phyloP scores from a whole-genome alignment of 2,888 invertebrate species.

The Phengaris alcon region DNA sequence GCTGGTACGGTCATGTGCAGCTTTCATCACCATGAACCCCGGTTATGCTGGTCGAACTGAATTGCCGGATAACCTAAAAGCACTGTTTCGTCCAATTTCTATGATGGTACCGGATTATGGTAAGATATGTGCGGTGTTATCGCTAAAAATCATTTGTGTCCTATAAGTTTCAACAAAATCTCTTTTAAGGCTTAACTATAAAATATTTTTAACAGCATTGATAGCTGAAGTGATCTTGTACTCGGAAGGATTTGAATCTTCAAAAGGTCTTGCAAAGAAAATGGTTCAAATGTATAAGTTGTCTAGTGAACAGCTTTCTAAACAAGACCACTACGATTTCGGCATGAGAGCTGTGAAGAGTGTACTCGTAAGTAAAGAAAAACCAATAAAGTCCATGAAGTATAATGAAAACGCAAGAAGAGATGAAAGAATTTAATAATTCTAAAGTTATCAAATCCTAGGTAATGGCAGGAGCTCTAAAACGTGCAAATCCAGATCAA shows the following conservation, averaged over 20 bases:
- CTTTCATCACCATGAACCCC: conserved; percentile 95
- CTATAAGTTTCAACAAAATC: neutral
- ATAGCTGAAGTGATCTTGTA: conserved; percentile 96
- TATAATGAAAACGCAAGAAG: too few relatives aligned
- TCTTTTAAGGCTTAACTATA: neutral
- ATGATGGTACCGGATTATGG: conserved; percentile 97
- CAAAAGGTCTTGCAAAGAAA: conserved; percentile 91
- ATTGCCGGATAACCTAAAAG: conserved; percentile 92
- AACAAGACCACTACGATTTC: conserved; percentile 95
- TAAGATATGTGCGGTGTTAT: conserved; percentile 48
- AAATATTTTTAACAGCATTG: conserved; percentile 71
- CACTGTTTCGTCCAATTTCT: conserved; percentile 90
- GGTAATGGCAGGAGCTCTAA: conserved; percentile 93
- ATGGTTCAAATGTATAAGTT: conserved; percentile 96
- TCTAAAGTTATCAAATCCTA: conserved; percentile 36
- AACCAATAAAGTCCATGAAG: neutral
- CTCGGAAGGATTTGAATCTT: conserved; percentile 94
- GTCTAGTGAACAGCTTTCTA: conserved; percentile 93
- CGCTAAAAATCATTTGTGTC: neutral
- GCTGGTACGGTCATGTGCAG: conserved; percentile 87
- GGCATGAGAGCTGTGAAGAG: conserved; percentile 97
- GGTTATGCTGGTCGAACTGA: conserved; percentile 94
- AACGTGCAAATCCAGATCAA: conserved; percentile 90
- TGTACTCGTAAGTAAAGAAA: conserved; percentile 80
- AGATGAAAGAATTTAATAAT: too few relatives aligned